Evolutionary conservation across 1,140 invertebrate genomes (phyloP).

Genomic region (Drosophila pachea): DNA sequence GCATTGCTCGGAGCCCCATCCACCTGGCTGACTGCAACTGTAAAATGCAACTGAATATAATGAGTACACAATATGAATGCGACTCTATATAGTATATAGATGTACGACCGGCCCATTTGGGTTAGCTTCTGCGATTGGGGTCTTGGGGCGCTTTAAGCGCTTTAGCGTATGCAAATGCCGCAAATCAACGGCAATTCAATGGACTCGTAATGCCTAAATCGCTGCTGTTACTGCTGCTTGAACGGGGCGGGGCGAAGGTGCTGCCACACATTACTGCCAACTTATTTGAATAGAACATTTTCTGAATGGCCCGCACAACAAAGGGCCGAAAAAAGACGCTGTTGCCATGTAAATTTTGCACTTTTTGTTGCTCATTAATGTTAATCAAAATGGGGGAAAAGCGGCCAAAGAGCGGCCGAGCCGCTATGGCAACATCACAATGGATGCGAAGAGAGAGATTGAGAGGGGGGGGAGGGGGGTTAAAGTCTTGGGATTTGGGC

Average conservation of each 20-base stretch:
- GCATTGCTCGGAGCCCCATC: constrained; percentile 32
- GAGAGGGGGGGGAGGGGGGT: background rate
- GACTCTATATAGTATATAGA: too few relatives aligned
- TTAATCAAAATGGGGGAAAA: constrained; percentile 66
- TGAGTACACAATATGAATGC: constrained; percentile 44
- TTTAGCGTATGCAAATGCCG: constrained; percentile 47
- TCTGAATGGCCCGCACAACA: constrained; percentile 56
- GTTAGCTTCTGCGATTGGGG: constrained; percentile 20
- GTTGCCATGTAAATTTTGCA: constrained; percentile 74
- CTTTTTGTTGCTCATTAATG: constrained; percentile 75
- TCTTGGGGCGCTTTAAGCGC: constrained; percentile 28
- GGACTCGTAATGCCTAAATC: constrained; percentile 71
- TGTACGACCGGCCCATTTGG: constrained; percentile 15
- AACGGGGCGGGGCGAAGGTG: constrained; percentile 7
- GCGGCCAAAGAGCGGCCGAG: constrained; percentile 13
- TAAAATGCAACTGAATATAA: constrained; percentile 53
- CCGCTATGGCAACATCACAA: background rate
- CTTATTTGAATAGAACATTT: constrained; percentile 60
- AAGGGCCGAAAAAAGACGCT: constrained; percentile 30
- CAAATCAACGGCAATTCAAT: constrained; percentile 68
- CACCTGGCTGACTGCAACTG: constrained; percentile 39
- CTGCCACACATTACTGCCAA: constrained; percentile 52
- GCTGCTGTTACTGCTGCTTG: constrained; percentile 46
- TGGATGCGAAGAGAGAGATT: background rate
- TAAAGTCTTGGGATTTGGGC: background rate